A percentile compares a stretch with the other conserved stretches of the same genome.
Conservation (phyloP, 2,888 invertebrate species). For the Cordylochernes scorpioides region DNA sequence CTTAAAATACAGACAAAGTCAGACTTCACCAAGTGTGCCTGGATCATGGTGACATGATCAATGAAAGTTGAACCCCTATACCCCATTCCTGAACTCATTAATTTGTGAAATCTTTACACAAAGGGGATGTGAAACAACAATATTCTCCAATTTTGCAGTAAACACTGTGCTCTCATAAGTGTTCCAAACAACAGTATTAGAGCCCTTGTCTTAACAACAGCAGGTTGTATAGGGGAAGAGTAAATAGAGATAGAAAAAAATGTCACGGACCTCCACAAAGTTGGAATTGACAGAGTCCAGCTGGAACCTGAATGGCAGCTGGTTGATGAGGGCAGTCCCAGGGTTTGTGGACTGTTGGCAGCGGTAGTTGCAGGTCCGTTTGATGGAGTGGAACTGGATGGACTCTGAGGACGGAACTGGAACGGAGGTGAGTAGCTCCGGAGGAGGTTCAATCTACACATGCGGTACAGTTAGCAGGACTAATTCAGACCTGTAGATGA, state of each 20-base stretch:
- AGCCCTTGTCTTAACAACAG: slow-evolving; percentile 5
- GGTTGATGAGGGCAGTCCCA: slow-evolving; percentile 18
- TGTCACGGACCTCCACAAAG: slow-evolving; percentile 58
- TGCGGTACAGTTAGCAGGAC: too few relatives aligned
- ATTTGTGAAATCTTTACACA: too few relatives aligned
- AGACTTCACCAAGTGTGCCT: too few relatives aligned
- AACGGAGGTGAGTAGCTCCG: slow-evolving; percentile 40
- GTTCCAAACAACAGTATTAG: too few relatives aligned
- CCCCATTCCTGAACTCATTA: too few relatives aligned
- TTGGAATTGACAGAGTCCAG: slow-evolving; percentile 52
- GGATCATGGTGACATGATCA: too few relatives aligned
- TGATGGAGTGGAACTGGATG: slow-evolving; percentile 35
- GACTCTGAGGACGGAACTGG: slow-evolving; percentile 43
- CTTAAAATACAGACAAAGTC: too few relatives aligned
- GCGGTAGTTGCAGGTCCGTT: slow-evolving; percentile 22
- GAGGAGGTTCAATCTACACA: slow-evolving; percentile 37
- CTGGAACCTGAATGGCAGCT: slow-evolving; percentile 44
- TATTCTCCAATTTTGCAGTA: too few relatives aligned
- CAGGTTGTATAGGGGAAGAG: slow-evolving; percentile 3
- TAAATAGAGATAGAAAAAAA: slow-evolving; percentile 15
- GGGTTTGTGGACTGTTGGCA: slow-evolving; percentile 17
- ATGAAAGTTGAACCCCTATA: too few relatives aligned
- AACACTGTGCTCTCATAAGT: too few relatives aligned
- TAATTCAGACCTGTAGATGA: too few relatives aligned
- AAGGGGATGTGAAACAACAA: too few relatives aligned